Evolutionary conservation across 2,113 vertebrate genomes (phyloP), one percentile per base, ranked within the genome.

Genomic region (Mirza zaza): DNA sequence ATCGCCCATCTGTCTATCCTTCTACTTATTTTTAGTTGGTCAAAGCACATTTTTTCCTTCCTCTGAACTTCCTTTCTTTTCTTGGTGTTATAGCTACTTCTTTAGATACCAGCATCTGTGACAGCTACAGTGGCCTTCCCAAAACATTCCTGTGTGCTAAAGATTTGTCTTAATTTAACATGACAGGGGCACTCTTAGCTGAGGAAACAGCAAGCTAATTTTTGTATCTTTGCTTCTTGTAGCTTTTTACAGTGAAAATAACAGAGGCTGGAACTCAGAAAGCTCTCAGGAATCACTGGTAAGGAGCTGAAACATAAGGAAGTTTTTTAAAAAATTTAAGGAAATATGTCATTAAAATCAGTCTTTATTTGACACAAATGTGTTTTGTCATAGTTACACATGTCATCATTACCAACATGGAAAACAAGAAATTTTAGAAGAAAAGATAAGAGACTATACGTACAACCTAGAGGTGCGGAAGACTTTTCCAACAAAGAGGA

Each of bases 161-260:
- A 68, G 32, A 45, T 21, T 42, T 71, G 13, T 42, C 83, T 67
- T 55, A 34, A n/a, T 88, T 55, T 42, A 52, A 71, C 55, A 29
- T 76, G 36, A 73, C 82, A 50, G 67, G 17, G 27, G 13, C 45
- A 42, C 20, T 34, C 7, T 50, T 15, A 13, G 20, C 57, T 32
- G 21, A 90, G 34, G 59, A 25, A 50, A 71, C 18, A 36, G 59
- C 70, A 84, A 52, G 70, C 42, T 77, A 48, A 67, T 73, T 61
- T 91, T 76, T 92, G 0, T 34, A 7, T 89, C 71, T 86, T 86
- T 90, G 50, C 83, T 93, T 75, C 57, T 84, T 82, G 29, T 80
- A 50, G 27, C 27, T 87, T 91, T 87, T 50, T 45, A 68, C 48
- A 91, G 73, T 29, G 45, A 96, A 96, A 57, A 50, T 87, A 68